phyloP scores from a whole-genome alignment of 2,797 vertebrate genomes.

The Microcaecilia unicolor region DNA sequence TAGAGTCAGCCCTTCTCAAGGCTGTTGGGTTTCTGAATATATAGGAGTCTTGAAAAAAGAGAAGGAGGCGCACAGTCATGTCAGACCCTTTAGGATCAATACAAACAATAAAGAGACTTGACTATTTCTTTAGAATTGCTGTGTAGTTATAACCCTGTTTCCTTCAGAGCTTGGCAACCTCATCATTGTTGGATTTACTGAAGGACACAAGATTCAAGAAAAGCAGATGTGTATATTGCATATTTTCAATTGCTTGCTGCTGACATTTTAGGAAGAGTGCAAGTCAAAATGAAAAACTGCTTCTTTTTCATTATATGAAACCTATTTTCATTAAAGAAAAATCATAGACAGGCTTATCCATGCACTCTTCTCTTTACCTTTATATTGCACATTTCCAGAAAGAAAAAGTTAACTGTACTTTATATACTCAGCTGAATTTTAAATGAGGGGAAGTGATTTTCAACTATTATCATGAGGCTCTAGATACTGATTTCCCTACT shows the following conservation, averaged over 20 bases:
- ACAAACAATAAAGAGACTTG: background rate
- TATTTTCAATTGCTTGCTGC: constrained; percentile 7
- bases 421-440: constrained; percentile 22
- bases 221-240: constrained; percentile 10
- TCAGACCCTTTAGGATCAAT: background rate
- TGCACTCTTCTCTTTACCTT: constrained; percentile 10
- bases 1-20: background rate
- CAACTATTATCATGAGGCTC: no score
- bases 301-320: constrained; percentile 25
- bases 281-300: constrained; percentile 10
- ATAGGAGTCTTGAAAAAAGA: background rate
- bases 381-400: constrained; percentile 10
- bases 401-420: constrained; percentile 9
- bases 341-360: constrained; percentile 16
- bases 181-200: constrained; percentile 12
- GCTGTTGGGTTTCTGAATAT: constrained; percentile 12
- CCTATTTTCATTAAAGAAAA: constrained; percentile 30
- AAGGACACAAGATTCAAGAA: constrained; percentile 7
- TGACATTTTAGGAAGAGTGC: constrained; percentile 17
- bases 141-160: background rate
- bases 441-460: constrained; percentile 25
- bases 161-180: background rate
- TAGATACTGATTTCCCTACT: no score
- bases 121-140: constrained; percentile 3
- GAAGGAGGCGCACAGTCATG: background rate